Base-by-base conservation (phyloP, 2,113 vertebrate species). In the Passer montanus region DNA sequence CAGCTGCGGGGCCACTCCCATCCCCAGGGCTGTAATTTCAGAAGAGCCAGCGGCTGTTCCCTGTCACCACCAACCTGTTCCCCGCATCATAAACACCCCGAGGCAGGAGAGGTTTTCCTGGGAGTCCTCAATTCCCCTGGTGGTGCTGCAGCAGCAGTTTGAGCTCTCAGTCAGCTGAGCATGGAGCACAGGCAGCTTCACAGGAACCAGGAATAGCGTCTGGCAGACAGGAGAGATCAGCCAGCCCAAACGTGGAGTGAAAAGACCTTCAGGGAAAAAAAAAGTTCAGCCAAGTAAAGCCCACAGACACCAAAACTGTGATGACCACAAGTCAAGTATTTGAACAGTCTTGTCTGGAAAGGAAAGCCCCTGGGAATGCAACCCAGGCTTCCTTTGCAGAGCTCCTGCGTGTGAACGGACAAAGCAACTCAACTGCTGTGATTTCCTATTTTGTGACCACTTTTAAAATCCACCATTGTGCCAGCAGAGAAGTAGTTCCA, bases 161-260 rank as follows among this genome's bases (percentile, higher is more conserved):
- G 27, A 50, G 69, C 20, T 33, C 19, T 33, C 2, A 24, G n/a
- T 13, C 28, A 28, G 10, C 63, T 11, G 60, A 46, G 68, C 59
- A 73, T 11, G 2, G 10, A 59, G 56, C 28, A 7, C 17, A 20
- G 21, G 24, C 2, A 4, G 15, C 37, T 21, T 9, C 0, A 3
- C 10, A 79, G 16, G 17, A 46, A 41, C 6, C 83, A 26, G 6
- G 17, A 63, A 30, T 0, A 39, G 44, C 0, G 0, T 20, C 24
- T 15, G 67, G 50, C 90, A 47, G 27, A 5, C 21, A 6, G 14
- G 6, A 9, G 8, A 53, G 64, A 43, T 24, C 60, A 41, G 41
- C 15, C 4, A 43, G 47, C 2, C 39, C 89, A 39, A 19, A 31
- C 13, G 37, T 4, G 15, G 30, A 47, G 6, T 15, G 43, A 68